Evolutionary conservation across 2,888 invertebrate species (phyloP).

Genomic region (Caenorhabditis drosophilae): DNA sequence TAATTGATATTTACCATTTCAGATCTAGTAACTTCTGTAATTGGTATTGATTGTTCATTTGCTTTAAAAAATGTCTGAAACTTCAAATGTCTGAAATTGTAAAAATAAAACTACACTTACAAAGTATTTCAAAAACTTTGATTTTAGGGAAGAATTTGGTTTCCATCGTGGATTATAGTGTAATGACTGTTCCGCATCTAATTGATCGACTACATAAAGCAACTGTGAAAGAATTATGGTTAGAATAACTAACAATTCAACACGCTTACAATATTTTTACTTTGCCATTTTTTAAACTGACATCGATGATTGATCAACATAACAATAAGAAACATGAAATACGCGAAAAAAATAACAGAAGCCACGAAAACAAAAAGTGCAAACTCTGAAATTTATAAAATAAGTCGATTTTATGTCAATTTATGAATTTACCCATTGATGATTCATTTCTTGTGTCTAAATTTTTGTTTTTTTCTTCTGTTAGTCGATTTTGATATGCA

Average conservation of each 20-base stretch:
- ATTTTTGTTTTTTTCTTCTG: slow-evolving; percentile 15
- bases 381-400: slow-evolving; percentile 20
- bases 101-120: too few species aligned
- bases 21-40: slow-evolving; percentile 16
- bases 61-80: too few species aligned
- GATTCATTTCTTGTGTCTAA: slow-evolving; percentile 30
- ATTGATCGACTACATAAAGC: slow-evolving; percentile 38
- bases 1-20: slow-evolving; percentile 7
- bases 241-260: not conserved
- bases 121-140: too few species aligned
- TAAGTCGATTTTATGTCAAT: not conserved
- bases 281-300: slow-evolving; percentile 33
- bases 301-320: slow-evolving; percentile 11
- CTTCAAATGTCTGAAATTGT: too few species aligned
- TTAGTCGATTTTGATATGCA: slow-evolving; percentile 28
- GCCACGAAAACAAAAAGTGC: slow-evolving; percentile 25
- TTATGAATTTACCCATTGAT: slow-evolving; percentile 25
- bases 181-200: slow-evolving; percentile 36
- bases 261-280: slow-evolving; percentile 16
- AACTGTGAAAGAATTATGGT: slow-evolving; percentile 6
- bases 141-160: not conserved
- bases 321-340: slow-evolving; percentile 12
- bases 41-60: not conserved
- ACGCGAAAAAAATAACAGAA: slow-evolving; percentile 29
- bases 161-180: slow-evolving; percentile 16